Conservation (phyloP, 2,797 vertebrate species). For the Hoplostethus atlanticus region DNA sequence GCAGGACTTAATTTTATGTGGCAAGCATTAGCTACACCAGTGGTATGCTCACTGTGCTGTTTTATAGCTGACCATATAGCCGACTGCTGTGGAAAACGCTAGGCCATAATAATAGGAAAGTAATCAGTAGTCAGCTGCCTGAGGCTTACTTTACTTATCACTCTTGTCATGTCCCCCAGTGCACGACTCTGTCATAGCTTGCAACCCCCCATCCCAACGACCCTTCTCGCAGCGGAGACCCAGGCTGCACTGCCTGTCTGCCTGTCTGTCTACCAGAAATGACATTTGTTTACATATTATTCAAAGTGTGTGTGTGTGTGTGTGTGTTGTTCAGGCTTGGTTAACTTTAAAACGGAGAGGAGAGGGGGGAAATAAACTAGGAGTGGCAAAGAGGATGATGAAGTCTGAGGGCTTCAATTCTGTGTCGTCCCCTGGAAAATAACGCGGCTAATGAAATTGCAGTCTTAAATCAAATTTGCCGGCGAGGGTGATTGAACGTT, state of each 20-base stretch:
- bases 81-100: slow-evolving; percentile 66
- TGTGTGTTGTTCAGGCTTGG: slow-evolving; percentile 54
- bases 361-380: slow-evolving; percentile 51
- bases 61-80: slow-evolving; percentile 67
- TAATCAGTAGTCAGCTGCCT: slow-evolving; percentile 80
- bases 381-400: slow-evolving; percentile 49
- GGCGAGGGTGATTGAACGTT: slow-evolving; percentile 51
- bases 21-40: slow-evolving; percentile 56
- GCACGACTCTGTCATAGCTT: slow-evolving; percentile 60
- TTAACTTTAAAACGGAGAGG: slow-evolving; percentile 40
- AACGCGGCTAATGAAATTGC: slow-evolving; percentile 67
- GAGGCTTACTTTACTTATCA: slow-evolving; percentile 77
- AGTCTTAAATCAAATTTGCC: slow-evolving; percentile 72
- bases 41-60: slow-evolving; percentile 68
- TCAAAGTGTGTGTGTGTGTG: slow-evolving; percentile 34
- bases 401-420: slow-evolving; percentile 47
- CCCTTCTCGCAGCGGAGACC: slow-evolving; percentile 13
- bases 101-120: slow-evolving; percentile 79
- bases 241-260: slow-evolving; percentile 16
- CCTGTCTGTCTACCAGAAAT: slow-evolving; percentile 44
- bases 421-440: slow-evolving; percentile 49
- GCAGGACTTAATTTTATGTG: slow-evolving; percentile 51
- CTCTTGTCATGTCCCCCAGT: slow-evolving; percentile 64
- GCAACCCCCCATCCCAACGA: slow-evolving; percentile 29
- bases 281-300: slow-evolving; percentile 41